Percentiles rank a stretch among this genome's conserved stretches.
Conservation (phyloP, 2,113 vertebrate species). For the Rana temporaria region DNA sequence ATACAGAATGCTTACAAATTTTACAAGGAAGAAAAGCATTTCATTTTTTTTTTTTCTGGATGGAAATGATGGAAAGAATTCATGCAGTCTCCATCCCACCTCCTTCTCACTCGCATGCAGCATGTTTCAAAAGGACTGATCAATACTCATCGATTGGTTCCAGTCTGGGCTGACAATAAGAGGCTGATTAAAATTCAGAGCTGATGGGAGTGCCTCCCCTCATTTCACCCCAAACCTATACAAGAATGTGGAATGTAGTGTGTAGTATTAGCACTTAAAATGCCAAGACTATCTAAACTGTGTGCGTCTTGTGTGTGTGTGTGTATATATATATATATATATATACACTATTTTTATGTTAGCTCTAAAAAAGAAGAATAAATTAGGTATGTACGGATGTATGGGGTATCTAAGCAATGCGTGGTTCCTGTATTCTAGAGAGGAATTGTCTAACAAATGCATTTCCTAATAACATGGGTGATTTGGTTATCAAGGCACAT, state of each 20-base stretch:
- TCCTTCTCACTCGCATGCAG: not conserved
- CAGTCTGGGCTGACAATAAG: slow-evolving; percentile 42
- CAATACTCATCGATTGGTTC: slow-evolving; percentile 46
- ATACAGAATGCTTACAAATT: no score
- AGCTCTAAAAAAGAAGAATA: no score
- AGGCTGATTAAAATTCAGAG: slow-evolving; percentile 47
- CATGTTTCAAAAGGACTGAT: fast-evolving
- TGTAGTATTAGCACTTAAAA: not conserved
- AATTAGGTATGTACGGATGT: no score
- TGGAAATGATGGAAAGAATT: not conserved
- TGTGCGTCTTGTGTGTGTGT: not conserved
- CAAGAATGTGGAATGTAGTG: not conserved
- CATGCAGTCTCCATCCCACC: not conserved
- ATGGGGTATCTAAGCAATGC: no score
- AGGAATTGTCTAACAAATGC: not conserved
- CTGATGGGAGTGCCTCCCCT: slow-evolving; percentile 31
- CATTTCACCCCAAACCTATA: slow-evolving; percentile 13
- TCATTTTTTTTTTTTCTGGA: not conserved
- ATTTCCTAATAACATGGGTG: no score
- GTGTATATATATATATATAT: not conserved
- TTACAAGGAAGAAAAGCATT: no score
- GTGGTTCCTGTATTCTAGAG: not conserved
- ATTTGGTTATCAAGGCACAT: no score
- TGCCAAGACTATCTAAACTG: not conserved
- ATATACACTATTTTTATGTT: no score